A percentile compares a stretch with the other conserved stretches of the same genome.
These are phyloP conservation scores for Pinctada fucata DNA, from an alignment of 2,888 invertebrate species.

Conservation along the genomic window DNA sequence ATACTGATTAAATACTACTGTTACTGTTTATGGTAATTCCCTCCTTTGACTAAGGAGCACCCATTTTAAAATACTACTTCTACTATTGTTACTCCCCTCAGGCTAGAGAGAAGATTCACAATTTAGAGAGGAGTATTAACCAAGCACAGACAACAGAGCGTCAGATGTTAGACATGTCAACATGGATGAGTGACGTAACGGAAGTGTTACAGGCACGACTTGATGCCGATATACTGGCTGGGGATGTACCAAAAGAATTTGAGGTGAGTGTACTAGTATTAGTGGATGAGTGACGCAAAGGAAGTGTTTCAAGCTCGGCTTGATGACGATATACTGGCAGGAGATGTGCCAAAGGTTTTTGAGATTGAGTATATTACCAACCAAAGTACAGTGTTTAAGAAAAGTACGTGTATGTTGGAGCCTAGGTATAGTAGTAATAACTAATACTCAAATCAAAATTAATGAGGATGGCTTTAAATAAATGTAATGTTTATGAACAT, in stretches of 20 bases:
- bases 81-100: constrained; percentile 62
- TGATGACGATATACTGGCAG: constrained; percentile 87
- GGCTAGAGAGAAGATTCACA: constrained; percentile 81
- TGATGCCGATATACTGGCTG: constrained; percentile 87
- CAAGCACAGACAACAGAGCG: constrained; percentile 88
- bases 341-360: constrained; percentile 87
- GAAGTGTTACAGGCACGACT: constrained; percentile 80
- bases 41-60: no score
- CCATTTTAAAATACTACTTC: no score
- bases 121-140: constrained; percentile 84
- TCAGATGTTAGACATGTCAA: constrained; percentile 81
- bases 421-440: no score
- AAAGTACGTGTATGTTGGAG: no score
- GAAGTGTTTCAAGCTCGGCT: constrained; percentile 80
- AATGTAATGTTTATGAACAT: no score
- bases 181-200: constrained; percentile 74
- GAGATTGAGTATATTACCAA: no score
- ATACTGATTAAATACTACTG: no score
- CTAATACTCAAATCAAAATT: no score
- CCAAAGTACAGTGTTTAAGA: no score
- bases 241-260: constrained; percentile 86
- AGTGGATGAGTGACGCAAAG: constrained; percentile 74
- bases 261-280: constrained; percentile 62
- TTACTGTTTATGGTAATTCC: no score
- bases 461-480: no score